Percentiles rank a stretch among this genome's conserved stretches.
Conservation (phyloP, 2,113 vertebrate genomes). For the Saguinus midas region DNA sequence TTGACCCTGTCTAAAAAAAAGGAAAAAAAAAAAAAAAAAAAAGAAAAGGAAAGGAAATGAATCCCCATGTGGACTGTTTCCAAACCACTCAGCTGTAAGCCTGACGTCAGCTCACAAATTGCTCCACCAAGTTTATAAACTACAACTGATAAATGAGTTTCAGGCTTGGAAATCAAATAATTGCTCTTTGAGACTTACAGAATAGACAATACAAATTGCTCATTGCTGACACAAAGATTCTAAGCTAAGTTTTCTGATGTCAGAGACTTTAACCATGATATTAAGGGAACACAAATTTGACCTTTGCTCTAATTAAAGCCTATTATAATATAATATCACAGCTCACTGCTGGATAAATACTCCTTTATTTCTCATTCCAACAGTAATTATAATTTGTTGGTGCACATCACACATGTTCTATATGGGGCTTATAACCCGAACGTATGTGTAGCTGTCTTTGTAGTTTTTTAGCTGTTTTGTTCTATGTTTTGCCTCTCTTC, state of each 20-base stretch:
- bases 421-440: background rate
- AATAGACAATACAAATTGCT: constrained; percentile 52
- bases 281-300: constrained; percentile 41
- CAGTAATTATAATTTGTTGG: background rate
- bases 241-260: background rate
- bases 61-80: background rate
- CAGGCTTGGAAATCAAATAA: constrained; percentile 45
- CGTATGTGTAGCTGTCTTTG: background rate
- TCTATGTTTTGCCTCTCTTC: background rate
- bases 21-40: too few relatives aligned
- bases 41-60: background rate
- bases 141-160: constrained; percentile 48
- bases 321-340: background rate
- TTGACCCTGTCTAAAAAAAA: too few relatives aligned
- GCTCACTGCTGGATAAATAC: background rate
- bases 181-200: background rate
- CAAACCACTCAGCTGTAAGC: background rate
- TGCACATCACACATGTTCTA: background rate
- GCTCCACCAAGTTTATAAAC: constrained; percentile 24
- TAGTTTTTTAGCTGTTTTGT: background rate
- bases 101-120: constrained; percentile 13
- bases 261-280: constrained; percentile 14
- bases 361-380: constrained; percentile 20
- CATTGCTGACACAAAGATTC: constrained; percentile 45
- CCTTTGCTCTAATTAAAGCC: constrained; percentile 24